Percentiles rank a stretch among this genome's conserved stretches.
phyloP scores from a whole-genome alignment of 1,140 invertebrate genomes.

The Megalonaias nervosa region DNA sequence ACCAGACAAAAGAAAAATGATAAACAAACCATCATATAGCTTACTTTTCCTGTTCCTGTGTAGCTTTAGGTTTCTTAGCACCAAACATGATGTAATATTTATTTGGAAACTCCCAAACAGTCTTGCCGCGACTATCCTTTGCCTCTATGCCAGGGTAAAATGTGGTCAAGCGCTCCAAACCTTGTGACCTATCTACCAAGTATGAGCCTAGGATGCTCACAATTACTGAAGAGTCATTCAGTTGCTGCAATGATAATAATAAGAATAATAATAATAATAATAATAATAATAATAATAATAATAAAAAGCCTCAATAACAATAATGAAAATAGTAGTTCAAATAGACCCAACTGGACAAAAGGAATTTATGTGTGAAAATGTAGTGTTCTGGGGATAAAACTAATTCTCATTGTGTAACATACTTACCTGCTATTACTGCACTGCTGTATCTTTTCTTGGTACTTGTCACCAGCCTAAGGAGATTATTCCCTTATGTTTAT shows the following conservation, averaged over 20 bases:
- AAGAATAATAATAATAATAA: constrained; percentile 22
- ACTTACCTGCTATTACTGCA: too few species aligned
- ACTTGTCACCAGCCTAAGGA: too few species aligned
- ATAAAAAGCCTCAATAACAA: too few species aligned
- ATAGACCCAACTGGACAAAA: too few species aligned
- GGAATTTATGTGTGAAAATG: too few species aligned
- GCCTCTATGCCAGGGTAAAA: constrained; percentile 85
- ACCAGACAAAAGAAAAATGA: too few species aligned
- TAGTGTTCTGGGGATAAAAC: too few species aligned
- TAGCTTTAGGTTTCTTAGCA: constrained; percentile 65
- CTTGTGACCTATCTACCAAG: constrained; percentile 78
- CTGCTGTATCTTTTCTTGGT: too few species aligned
- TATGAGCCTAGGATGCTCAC: constrained; percentile 89
- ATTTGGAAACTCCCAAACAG: constrained; percentile 81
- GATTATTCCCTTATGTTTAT: too few species aligned
- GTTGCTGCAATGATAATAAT: constrained; percentile 75
- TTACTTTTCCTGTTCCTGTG: constrained; percentile 49
- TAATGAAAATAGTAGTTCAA: too few species aligned
- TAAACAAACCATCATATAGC: constrained; percentile 6
- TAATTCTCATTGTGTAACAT: too few species aligned
- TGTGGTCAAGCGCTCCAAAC: constrained; percentile 81
- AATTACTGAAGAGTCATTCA: constrained; percentile 96
- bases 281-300: constrained; percentile 11
- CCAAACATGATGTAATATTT: constrained; percentile 96
- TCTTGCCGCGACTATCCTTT: constrained; percentile 55